Percentiles rank a stretch among this genome's conserved stretches.
Evolutionary conservation across 2,888 invertebrate species (phyloP).

Genomic region (Caprella mutica): DNA sequence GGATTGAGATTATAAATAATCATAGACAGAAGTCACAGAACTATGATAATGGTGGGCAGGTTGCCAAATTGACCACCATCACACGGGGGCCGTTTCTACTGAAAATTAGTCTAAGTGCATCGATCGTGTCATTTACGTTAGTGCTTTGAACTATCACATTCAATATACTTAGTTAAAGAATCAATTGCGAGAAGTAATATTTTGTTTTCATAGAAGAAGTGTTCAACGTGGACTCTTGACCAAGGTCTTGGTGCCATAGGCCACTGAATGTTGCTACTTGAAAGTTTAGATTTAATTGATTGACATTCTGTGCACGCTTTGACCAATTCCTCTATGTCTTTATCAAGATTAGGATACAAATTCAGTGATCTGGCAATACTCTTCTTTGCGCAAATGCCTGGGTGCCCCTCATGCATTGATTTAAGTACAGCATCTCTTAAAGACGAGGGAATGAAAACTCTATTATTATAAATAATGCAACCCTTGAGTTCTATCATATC

Average conservation of each 20-base stretch:
- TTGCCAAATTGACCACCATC: too few species aligned
- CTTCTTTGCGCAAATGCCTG: background rate
- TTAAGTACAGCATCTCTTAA: too few species aligned
- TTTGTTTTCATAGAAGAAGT: background rate
- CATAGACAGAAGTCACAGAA: too few species aligned
- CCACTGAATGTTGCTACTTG: background rate
- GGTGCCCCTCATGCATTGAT: too few species aligned
- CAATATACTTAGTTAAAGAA: background rate
- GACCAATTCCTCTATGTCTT: background rate
- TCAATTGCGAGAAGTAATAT: background rate
- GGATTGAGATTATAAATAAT: too few species aligned
- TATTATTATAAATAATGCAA: too few species aligned
- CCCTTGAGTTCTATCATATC: too few species aligned
- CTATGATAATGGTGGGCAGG: too few species aligned
- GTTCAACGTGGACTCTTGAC: background rate
- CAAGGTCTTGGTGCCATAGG: background rate
- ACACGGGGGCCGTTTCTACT: background rate
- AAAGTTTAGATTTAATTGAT: background rate
- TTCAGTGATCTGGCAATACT: background rate
- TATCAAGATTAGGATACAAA: background rate
- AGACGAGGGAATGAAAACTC: too few species aligned
- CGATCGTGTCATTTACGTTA: background rate
- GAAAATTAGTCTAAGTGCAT: background rate
- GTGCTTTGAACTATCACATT: background rate
- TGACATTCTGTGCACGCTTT: background rate